These are phyloP conservation scores for Hydrozoanthus gracilis DNA, from an alignment of 92 coral and sea anemone genomes.

Conservation along the genomic window DNA sequence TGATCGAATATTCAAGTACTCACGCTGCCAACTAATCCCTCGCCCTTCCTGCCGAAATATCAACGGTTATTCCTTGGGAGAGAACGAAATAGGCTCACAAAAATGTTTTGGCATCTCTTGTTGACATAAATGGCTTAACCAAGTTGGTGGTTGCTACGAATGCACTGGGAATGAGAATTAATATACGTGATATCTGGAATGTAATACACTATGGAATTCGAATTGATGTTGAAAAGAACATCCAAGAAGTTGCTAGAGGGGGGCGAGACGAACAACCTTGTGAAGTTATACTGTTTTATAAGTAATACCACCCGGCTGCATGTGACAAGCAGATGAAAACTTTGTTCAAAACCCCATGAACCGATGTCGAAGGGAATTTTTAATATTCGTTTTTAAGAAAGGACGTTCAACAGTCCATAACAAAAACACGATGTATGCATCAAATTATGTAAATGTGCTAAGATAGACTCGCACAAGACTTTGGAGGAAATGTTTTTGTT, in stretches of 20 bases:
- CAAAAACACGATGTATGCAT: slow-evolving; percentile 38
- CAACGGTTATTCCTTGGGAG: too few species aligned
- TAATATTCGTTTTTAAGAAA: slow-evolving; percentile 29
- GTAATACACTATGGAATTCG: slow-evolving; percentile 51
- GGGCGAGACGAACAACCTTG: slow-evolving; percentile 25
- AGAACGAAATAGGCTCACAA: slow-evolving; percentile 3
- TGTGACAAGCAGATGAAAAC: slow-evolving; percentile 26
- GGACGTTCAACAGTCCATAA: too few species aligned
- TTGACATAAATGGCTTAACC: background rate
- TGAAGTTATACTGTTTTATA: slow-evolving; percentile 36
- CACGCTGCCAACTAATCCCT: too few species aligned
- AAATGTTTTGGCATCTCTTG: slow-evolving; percentile 14
- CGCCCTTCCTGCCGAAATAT: too few species aligned
- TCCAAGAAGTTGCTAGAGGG: slow-evolving; percentile 51
- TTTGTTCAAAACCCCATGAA: slow-evolving; percentile 15
- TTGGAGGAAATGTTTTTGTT: too few species aligned
- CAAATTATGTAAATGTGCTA: slow-evolving; percentile 65
- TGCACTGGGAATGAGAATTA: slow-evolving; percentile 27
- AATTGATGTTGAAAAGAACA: slow-evolving; percentile 13
- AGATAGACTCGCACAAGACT: too few species aligned
- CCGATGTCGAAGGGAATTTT: background rate
- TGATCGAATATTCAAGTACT: too few species aligned
- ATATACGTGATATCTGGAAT: slow-evolving; percentile 28
- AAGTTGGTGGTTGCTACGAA: slow-evolving; percentile 38
- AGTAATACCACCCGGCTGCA: slow-evolving; percentile 25